Evolutionary conservation across 1,140 invertebrate genomes (phyloP), one percentile per base, ranked within the genome.

Genomic region (Orussus abietinus): DNA sequence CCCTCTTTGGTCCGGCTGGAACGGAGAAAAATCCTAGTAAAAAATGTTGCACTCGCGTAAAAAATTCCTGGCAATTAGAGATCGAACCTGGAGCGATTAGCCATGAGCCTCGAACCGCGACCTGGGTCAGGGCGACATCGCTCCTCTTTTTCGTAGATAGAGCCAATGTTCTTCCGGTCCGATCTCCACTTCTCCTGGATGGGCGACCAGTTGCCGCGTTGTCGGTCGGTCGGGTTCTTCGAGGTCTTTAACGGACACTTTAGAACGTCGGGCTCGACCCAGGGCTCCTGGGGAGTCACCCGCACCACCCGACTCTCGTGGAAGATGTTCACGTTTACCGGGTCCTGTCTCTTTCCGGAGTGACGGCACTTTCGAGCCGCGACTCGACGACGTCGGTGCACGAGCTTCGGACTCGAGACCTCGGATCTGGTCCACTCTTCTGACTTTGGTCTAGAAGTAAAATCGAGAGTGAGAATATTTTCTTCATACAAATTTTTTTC

Each of bases 241-340:
- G n/a, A n/a, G n/a, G n/a, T n/a, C n/a, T n/a, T n/a, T n/a, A n/a
- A n/a, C n/a, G n/a, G n/a, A n/a, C n/a, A n/a, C 3, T 36, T 32
- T 19, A 28, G 9, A 17, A 17, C 34, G 37, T 38, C 45, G 4
- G 20, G 9, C 1, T 14, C 13, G 19, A 15, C 11, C 25, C 52
- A 35, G 11, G 17, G 43, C 42, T 32, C 20, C 10, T 21, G 12
- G 1, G 52, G 34, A 1, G 22, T 33, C 5, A 32, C 17, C 33
- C 46, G 18, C 3, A 36, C 28, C 14, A 45, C 35, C 22, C 26
- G 46, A 25, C n/a, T 48, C 3, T 51, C 50, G 31, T 55, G 60
- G 53, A 60, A 57, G 51, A 60, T 53, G 39, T 61, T 62, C 17
- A 57, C 51, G 32, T 62, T 62, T 21, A 58, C 33, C 33, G 59